These are phyloP conservation scores for Aphyosemion australe DNA, from an alignment of 2,113 vertebrate species.

Conservation along the genomic window DNA sequence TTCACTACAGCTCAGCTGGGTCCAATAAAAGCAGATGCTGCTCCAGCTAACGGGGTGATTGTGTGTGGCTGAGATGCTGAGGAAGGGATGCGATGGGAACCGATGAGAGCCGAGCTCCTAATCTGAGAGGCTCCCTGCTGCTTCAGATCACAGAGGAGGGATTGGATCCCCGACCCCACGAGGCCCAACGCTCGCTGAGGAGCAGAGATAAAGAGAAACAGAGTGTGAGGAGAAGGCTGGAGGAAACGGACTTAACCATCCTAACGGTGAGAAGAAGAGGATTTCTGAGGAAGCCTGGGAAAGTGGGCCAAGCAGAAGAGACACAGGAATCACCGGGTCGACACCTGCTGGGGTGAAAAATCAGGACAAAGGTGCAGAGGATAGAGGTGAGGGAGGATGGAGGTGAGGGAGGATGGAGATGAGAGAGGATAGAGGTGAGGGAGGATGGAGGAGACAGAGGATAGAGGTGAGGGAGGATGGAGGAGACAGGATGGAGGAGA, in stretches of 20 bases:
- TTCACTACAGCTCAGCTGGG: conserved; percentile 60
- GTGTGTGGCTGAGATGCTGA: conserved; percentile 21
- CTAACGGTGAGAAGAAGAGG: background rate
- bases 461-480: too few species aligned
- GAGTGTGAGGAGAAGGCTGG: background rate
- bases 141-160: conserved; percentile 49
- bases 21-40: conserved; percentile 73
- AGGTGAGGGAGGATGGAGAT: too few species aligned
- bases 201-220: conserved; percentile 41
- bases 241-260: conserved; percentile 7
- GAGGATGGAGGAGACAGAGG: too few species aligned
- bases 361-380: background rate
- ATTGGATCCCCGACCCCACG: conserved; percentile 31
- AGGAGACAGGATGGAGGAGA: too few species aligned
- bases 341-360: background rate
- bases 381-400: background rate
- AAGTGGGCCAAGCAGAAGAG: conserved; percentile 13
- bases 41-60: conserved; percentile 49
- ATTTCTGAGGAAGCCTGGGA: conserved; percentile 15
- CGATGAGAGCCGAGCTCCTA: conserved; percentile 41
- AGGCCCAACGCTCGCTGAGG: conserved; percentile 30
- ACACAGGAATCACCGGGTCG: background rate
- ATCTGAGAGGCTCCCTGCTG: conserved; percentile 51
- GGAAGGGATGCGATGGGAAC: conserved; percentile 32
- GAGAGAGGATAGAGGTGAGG: background rate